Conservation (phyloP, 2,797 vertebrate genomes). For the Masticophis lateralis region DNA sequence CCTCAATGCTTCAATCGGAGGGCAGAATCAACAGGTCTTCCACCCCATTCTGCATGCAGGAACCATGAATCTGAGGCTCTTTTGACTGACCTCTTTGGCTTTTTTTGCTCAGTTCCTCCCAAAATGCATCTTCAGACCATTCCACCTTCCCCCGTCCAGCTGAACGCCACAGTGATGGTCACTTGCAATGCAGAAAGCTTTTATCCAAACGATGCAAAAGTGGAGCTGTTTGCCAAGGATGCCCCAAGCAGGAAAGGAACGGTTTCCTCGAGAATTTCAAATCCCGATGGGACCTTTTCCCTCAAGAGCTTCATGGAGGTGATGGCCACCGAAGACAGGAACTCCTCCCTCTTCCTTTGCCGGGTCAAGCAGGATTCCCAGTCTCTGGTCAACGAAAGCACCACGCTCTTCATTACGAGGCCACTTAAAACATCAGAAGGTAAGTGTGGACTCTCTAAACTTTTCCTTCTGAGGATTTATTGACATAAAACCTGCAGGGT, state of each 20-base stretch:
- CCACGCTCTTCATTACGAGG: too few relatives aligned
- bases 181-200: conserved; percentile 22
- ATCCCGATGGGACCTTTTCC: not conserved
- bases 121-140: accelerated
- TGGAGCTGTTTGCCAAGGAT: conserved; percentile 42
- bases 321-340: conserved; percentile 17
- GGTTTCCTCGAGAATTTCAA: accelerated
- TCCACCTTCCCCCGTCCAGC: accelerated
- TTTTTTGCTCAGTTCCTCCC: conserved; percentile 48
- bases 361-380: conserved; percentile 53
- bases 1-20: not conserved
- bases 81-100: not conserved
- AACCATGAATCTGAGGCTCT: not conserved
- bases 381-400: accelerated
- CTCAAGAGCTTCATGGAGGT: conserved; percentile 24
- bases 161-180: conserved; percentile 7
- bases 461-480: too few relatives aligned
- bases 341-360: conserved; percentile 44
- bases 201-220: not conserved
- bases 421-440: not conserved
- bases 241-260: accelerated
- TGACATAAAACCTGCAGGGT: too few relatives aligned
- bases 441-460: not conserved
- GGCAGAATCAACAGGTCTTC: not conserved
- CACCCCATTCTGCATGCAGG: not conserved